Base-by-base conservation (phyloP, 2,888 invertebrate genomes). In the Augochlorella aurata region DNA sequence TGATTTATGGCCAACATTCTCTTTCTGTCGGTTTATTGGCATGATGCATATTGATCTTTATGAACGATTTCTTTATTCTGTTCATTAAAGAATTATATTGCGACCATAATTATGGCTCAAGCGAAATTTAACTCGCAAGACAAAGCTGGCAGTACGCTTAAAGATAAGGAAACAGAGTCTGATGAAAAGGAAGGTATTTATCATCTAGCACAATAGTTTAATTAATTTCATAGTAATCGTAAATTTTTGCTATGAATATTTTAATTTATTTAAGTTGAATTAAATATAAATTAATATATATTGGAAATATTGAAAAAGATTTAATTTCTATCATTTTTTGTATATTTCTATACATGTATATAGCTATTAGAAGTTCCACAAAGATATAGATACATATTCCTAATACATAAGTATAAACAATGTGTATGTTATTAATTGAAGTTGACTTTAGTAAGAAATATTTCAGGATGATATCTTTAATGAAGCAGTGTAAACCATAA, bases 141-240 rank as follows among this genome's bases (percentile, higher is more conserved):
- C 81, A 88, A 82, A 74, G 81, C 74, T 7, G 86, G 81, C 16
- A 77, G 73, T 1, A 78, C 83, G 10, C 54, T 88, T 0, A 89
- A 86, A 16, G 91, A 91, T 29, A 84, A 83, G 21, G 91, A 91
- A 10, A 92, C 88, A 78, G 89, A 89, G 9, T 44, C 77, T 24
- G 90, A 91, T 7, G 90, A 92, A n/a, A 90, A 91, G 80, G 89
- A 91, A 82, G 91, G 92, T 92, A 52, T 68, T 21, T n/a, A 69
- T 50, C 38, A 58, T 24, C 24, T 58, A 58, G 21, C 2, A 58
- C 24, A 58, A 58, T 7, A 58, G 14, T 58, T 7, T 14, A 24
- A 21, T 21, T 21, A 61, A 50, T 29, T 50, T 50, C 2, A 45
- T 21, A 49, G 14, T 49, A 63, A 47, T 49, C 3, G 38, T 21